Base-by-base conservation (phyloP, 2,797 vertebrate genomes). In the Ctenopoma kingsleyae region DNA sequence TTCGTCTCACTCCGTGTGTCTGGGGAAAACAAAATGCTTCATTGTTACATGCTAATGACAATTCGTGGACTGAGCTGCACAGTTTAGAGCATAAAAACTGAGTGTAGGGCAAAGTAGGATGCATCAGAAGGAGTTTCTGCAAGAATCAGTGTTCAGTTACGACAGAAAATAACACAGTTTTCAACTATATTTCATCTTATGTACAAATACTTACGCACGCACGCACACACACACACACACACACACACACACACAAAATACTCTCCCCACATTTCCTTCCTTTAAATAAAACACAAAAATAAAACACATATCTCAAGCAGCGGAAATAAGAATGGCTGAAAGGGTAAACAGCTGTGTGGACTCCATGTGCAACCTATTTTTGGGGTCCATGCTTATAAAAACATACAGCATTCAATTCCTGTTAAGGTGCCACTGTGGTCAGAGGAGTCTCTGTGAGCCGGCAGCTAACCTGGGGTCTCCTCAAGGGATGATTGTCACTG, bases 401-500 rank as follows among this genome's bases (percentile, higher is more conserved):
- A 82, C 72, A 84, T 71, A 91, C 83, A 87, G 84, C 76, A 91
- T 83, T 90, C 49, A 81, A 87, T 80, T 81, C 67, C 72, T 74
- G 56, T 81, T 86, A 90, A 84, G 84, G 89, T 88, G 91, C 85
- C 89, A 74, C 84, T 74, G 77, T 74, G 67, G 73, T 74, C 78
- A 66, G 80, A 82, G 56, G 62, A 89, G 81, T 90, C 89, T 86
- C 68, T 80, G 85, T 72, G 77, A 82, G 84, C 81, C 13, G 70
- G 81, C 65, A 80, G 88, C 89, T 87, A 81, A 90, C 89, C 87
- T 87, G 87, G 85, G 69, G 41, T 88, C 77, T 78, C 73, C 84
- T 80, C 84, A 86, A 80, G 80, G 19, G 40, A 52, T 87, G 92
- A 92, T 92, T 93, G 91, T 93, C 90, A 62, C 78, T 85, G 84